Base-by-base conservation (phyloP, 2,113 vertebrate genomes). In the Fukomys damarensis region DNA sequence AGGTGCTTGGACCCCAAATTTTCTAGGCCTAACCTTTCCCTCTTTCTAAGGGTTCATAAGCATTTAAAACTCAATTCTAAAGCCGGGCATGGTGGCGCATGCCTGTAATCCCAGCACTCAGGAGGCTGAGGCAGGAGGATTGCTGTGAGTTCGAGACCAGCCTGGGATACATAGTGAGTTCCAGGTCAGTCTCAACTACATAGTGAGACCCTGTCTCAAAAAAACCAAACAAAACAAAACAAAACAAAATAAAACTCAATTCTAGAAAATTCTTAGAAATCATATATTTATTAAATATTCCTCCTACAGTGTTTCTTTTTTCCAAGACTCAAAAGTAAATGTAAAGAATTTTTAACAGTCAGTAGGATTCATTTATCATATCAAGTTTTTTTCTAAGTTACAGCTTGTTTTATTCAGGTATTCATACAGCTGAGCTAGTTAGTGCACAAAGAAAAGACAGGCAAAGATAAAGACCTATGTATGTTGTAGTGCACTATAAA, bases 371-470 rank as follows among this genome's bases (percentile, higher is more conserved):
- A 93, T 98, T 98, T 97, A 98, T 97, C 95, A 68, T 86, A 98
- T 84, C 98, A 98, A 96, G 85, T 96, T 96, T 96, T 80, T 95
- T 61, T 58, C 17, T 95, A 98, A 97, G 92, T 97, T 94, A 96
- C 86, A 98, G 97, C 93, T 14, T 85, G 86, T 68, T 97, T 97
- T 97, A 96, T 89, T 98, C 97, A 84, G 13, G 90, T 93, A 89
- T 97, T 97, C 93, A 96, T 89, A 30, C 61, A 97, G 65, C 91
- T 80, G 96, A 97, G 95, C 95, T 88, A 87, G 94, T 96, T 86
- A 87, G 93, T 83, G 94, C 19, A 92, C 17, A 5, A 95, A 43
- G 70, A 4, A 82, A 49, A 97, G 35, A 88, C 80, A 91, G 89
- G 68, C 16, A 74, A 43, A 89, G 7, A 30, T 49, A 35, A 89